phyloP scores from a whole-genome alignment of 2,888 invertebrate species.

The Dermolepida albohirtum region DNA sequence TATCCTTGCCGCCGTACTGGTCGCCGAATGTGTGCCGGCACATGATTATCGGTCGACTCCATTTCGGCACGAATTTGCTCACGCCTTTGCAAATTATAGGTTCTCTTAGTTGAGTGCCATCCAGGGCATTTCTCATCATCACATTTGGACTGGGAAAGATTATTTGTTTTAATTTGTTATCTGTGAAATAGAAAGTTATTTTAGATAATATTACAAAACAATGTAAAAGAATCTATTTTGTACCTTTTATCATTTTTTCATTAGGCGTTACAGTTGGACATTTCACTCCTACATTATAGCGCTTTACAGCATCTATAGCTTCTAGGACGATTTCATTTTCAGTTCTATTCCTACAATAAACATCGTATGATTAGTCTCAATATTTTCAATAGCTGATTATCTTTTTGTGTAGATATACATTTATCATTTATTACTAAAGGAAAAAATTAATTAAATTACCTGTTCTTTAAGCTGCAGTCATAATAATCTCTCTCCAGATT shows the following conservation, averaged over 20 bases:
- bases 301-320: slow-evolving; percentile 83
- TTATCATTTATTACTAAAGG: too few relatives aligned
- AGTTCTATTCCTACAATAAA: slow-evolving; percentile 74
- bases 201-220: slow-evolving; percentile 1
- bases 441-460: too few relatives aligned
- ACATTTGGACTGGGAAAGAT: slow-evolving; percentile 93
- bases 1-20: slow-evolving; percentile 87
- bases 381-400: too few relatives aligned
- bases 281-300: slow-evolving; percentile 90
- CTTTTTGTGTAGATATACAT: too few relatives aligned
- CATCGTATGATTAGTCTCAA: too few relatives aligned
- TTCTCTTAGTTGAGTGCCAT: slow-evolving; percentile 88
- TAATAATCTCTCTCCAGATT: slow-evolving; percentile 86
- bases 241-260: slow-evolving; percentile 86
- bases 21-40: slow-evolving; percentile 90
- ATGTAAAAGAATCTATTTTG: slow-evolving; percentile 34
- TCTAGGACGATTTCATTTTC: slow-evolving; percentile 89
- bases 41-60: slow-evolving; percentile 85
- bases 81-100: slow-evolving; percentile 86
- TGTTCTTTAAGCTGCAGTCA: slow-evolving; percentile 85
- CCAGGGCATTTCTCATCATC: slow-evolving; percentile 87
- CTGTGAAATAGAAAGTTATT: slow-evolving; percentile 64
- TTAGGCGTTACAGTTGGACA: slow-evolving; percentile 94
- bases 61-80: slow-evolving; percentile 84
- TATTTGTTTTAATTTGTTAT: slow-evolving; percentile 90